Evolutionary conservation across 2,797 vertebrate species (phyloP).

Genomic region (Cercopithecus hamlyni): DNA sequence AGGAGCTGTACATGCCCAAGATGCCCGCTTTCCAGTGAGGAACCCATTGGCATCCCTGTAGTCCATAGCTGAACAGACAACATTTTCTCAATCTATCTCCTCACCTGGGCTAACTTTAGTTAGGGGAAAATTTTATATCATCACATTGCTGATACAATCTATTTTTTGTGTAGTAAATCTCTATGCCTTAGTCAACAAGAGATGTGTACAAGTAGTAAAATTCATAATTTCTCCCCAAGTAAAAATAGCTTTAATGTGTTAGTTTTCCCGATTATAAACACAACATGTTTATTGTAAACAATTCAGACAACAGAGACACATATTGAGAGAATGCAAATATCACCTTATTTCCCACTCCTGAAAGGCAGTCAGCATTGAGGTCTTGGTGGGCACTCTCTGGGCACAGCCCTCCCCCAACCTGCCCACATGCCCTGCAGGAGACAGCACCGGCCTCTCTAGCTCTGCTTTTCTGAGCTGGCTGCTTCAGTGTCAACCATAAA

Average conservation of each 20-base stretch:
- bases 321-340: background rate
- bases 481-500: background rate
- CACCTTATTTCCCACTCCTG: background rate
- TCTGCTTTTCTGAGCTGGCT: background rate
- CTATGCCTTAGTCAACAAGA: background rate
- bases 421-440: background rate
- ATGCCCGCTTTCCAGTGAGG: background rate
- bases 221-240: background rate
- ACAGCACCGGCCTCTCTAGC: background rate
- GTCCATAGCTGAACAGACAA: background rate
- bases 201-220: background rate
- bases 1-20: background rate
- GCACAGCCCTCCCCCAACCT: rapidly evolving
- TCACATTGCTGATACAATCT: background rate
- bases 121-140: background rate
- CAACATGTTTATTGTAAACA: background rate
- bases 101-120: background rate
- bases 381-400: background rate
- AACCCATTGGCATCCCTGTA: too few relatives aligned
- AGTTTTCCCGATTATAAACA: background rate
- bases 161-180: background rate
- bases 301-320: background rate
- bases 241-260: background rate
- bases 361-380: background rate
- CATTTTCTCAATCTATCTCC: background rate